A percentile compares a stretch with the other conserved stretches of the same genome.
Conservation (phyloP, 2,113 vertebrate genomes). For the Aviceda subcristata region DNA sequence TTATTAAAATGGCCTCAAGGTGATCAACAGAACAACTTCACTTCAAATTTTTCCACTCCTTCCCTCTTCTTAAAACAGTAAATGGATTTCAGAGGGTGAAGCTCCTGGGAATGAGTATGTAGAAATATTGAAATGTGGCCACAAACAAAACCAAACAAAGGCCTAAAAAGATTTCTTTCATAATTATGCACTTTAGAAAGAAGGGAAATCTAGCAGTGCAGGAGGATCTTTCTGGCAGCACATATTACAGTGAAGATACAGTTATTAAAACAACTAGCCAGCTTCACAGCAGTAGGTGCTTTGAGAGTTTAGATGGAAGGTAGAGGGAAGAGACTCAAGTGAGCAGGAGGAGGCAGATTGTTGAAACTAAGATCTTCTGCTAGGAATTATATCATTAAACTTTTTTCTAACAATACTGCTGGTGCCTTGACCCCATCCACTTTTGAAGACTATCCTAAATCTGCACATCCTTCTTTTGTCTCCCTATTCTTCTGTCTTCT, state of each 20-base stretch:
- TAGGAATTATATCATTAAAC: background rate
- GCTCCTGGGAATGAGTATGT: constrained; percentile 47
- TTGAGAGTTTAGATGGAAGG: background rate
- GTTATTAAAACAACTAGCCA: background rate
- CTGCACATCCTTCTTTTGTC: background rate
- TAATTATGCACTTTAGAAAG: background rate
- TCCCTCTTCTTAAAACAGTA: constrained; percentile 54
- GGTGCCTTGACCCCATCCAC: background rate
- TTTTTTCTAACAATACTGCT: background rate
- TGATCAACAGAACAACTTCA: constrained; percentile 58
- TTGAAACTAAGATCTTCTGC: background rate
- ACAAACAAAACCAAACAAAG: constrained; percentile 70
- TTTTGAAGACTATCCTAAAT: background rate
- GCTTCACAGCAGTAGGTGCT: background rate
- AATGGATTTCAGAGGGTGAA: constrained; percentile 66
- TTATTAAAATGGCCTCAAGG: constrained; percentile 72
- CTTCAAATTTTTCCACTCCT: constrained; percentile 52
- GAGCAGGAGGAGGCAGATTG: background rate
- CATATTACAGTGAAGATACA: background rate
- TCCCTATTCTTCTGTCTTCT: background rate
- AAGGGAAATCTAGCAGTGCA: background rate
- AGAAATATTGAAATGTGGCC: constrained; percentile 66
- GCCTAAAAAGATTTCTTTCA: constrained; percentile 20
- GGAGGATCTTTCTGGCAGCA: background rate
- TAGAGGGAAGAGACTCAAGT: background rate